These are phyloP conservation scores for Platycheirus rosarum DNA, from an alignment of 2,888 invertebrate species.

Conservation along the genomic window DNA sequence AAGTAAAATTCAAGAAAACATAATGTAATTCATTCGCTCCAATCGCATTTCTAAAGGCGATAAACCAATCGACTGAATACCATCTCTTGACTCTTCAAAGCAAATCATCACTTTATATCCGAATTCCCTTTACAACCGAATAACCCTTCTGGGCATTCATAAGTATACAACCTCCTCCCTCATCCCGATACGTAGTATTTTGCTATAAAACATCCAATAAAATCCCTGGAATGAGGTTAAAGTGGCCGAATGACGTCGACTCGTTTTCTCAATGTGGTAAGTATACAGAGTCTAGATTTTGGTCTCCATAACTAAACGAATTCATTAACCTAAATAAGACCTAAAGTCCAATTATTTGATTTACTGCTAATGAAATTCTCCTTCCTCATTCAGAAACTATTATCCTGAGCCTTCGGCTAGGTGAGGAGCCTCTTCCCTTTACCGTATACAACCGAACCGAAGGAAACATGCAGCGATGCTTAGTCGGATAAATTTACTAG, in stretches of 20 bases:
- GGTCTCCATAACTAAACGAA: constrained; percentile 23
- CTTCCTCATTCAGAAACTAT: constrained; percentile 28
- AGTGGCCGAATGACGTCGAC: constrained; percentile 24
- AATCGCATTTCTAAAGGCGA: neutral
- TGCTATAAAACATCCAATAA: constrained; percentile 6
- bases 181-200: neutral
- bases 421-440: constrained; percentile 4
- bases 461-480: constrained; percentile 36
- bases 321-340: constrained; percentile 62
- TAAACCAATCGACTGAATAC: neutral
- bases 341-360: constrained; percentile 68
- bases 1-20: no score
- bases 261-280: constrained; percentile 1
- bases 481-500: constrained; percentile 55
- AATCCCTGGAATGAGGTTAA: constrained; percentile 11
- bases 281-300: constrained; percentile 10
- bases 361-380: constrained; percentile 69
- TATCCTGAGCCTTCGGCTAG: constrained; percentile 9
- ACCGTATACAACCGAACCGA: neutral
- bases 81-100: neutral
- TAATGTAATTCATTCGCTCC: no score
- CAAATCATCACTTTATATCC: constrained; percentile 8
- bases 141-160: neutral
- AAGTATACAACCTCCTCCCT: neutral
- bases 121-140: neutral